phyloP scores from a whole-genome alignment of 2,888 invertebrate species.

The Sepioteuthis lessoniana region DNA sequence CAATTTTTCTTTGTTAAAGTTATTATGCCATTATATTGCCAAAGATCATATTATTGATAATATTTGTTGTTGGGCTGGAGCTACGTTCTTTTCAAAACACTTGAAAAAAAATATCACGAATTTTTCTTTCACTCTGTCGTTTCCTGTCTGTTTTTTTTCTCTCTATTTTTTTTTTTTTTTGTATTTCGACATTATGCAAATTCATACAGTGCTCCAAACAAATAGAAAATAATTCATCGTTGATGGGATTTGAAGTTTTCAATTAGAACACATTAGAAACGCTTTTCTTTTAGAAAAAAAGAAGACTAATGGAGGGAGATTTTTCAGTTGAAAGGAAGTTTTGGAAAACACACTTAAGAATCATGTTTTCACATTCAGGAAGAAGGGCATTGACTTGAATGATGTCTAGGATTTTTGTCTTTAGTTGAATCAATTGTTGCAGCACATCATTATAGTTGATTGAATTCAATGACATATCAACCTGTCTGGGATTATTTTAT shows the following conservation, averaged over 20 bases:
- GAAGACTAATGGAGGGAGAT: neutral
- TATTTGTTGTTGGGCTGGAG: neutral
- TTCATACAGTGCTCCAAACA: neutral
- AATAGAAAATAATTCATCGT: neutral
- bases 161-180: neutral
- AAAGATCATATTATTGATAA: neutral
- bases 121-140: neutral
- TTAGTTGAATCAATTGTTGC: neutral
- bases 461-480: too few species aligned
- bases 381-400: neutral
- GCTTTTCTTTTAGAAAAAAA: neutral
- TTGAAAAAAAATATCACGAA: neutral
- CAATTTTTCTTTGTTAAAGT: neutral
- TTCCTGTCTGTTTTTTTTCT: neutral
- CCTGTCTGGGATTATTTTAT: too few species aligned
- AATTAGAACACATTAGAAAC: conserved; percentile 13
- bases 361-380: neutral
- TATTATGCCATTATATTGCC: neutral
- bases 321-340: neutral
- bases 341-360: neutral
- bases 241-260: conserved; percentile 8
- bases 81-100: neutral
- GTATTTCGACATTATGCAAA: neutral
- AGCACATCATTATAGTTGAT: too few species aligned
- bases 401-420: neutral